Percentiles rank a stretch among this genome's conserved stretches.
Conservation (phyloP, 1,140 invertebrate genomes). For the Antheraea mylitta region DNA sequence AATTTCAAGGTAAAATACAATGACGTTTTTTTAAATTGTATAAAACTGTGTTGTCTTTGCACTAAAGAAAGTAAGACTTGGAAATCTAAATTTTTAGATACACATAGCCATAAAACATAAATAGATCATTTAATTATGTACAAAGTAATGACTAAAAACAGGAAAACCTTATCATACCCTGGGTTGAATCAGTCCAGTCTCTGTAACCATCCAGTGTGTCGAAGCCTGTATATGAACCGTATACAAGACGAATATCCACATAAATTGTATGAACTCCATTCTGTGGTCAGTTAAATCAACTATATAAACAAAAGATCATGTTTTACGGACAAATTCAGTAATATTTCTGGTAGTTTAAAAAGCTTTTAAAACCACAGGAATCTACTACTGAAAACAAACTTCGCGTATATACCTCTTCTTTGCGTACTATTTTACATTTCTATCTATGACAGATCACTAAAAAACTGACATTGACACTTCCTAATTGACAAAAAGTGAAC, state of each 20-base stretch:
- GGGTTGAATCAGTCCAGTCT: conserved; percentile 66
- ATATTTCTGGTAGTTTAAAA: neutral
- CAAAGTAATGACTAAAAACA: conserved; percentile 2
- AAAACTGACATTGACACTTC: neutral
- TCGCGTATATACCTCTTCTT: no score
- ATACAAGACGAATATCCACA: conserved; percentile 43
- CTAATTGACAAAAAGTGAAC: no score
- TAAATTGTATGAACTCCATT: conserved; percentile 44
- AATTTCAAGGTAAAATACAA: conserved; percentile 2
- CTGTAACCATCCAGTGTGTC: conserved; percentile 70
- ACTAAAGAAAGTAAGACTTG: neutral
- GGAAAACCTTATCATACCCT: conserved; percentile 46
- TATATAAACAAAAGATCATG: neutral
- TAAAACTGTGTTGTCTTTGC: neutral
- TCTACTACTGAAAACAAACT: neutral
- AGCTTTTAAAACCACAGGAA: neutral
- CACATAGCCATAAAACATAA: neutral
- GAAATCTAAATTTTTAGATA: neutral
- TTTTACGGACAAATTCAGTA: neutral
- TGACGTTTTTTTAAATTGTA: neutral
- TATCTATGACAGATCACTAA: no score
- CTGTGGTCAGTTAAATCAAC: conserved; percentile 11
- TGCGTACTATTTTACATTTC: neutral
- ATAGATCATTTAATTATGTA: neutral
- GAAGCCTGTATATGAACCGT: conserved; percentile 41